Conservation (phyloP, 1,140 invertebrate species). For the Apocrypta bakeri region DNA sequence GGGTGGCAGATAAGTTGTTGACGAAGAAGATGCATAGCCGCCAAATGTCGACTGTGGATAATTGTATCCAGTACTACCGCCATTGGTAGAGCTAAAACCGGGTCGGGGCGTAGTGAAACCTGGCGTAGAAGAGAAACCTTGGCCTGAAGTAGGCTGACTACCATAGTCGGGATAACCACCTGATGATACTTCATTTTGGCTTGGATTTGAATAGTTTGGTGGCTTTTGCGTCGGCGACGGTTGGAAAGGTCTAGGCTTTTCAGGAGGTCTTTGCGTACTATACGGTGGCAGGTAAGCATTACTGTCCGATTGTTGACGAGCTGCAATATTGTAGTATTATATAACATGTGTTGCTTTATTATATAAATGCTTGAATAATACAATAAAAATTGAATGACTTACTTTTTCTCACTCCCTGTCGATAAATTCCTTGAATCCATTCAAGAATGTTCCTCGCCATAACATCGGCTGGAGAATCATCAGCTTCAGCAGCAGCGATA, state of each 20-base stretch:
- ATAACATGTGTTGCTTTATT: constrained; percentile 1
- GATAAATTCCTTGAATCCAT: constrained; percentile 82
- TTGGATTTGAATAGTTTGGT: constrained; percentile 56
- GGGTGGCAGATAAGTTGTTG: constrained; percentile 65
- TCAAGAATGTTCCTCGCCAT: constrained; percentile 83
- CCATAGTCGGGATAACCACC: constrained; percentile 58
- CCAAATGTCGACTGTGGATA: constrained; percentile 57
- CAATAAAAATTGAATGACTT: constrained; percentile 60
- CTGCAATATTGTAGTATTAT: constrained; percentile 69
- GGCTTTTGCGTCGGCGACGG: constrained; percentile 65
- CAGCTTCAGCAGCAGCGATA: constrained; percentile 31
- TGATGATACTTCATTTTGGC: constrained; percentile 62
- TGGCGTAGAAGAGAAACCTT: constrained; percentile 55
- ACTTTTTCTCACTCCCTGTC: constrained; percentile 81
- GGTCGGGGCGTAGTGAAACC: constrained; percentile 47
- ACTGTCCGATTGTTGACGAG: constrained; percentile 76
- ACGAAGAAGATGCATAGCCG: constrained; percentile 52
- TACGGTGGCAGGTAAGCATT: constrained; percentile 77
- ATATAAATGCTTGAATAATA: not conserved
- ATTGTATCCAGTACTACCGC: constrained; percentile 54
- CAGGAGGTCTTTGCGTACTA: constrained; percentile 77
- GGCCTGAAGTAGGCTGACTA: constrained; percentile 56
- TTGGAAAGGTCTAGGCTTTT: constrained; percentile 81
- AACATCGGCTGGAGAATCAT: constrained; percentile 75
- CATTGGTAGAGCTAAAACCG: constrained; percentile 31